These are phyloP conservation scores for Capreolus pygargus DNA, from an alignment of 2,113 vertebrate species.

Conservation along the genomic window DNA sequence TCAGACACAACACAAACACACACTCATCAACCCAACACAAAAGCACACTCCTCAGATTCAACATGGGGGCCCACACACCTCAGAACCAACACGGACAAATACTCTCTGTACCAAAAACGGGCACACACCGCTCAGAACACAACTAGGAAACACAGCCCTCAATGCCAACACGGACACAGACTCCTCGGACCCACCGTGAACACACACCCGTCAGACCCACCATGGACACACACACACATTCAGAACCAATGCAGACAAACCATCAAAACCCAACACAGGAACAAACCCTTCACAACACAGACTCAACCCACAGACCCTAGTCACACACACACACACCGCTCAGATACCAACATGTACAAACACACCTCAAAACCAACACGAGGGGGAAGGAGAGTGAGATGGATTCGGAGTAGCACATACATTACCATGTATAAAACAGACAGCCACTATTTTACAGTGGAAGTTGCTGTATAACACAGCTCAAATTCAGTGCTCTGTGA, in stretches of 20 bases:
- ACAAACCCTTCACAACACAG: background rate
- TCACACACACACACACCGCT: background rate
- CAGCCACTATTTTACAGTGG: background rate
- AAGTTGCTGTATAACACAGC: background rate
- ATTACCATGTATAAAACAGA: background rate
- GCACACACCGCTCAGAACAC: background rate
- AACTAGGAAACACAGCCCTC: background rate
- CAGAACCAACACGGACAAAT: background rate
- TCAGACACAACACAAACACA: background rate
- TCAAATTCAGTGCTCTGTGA: background rate
- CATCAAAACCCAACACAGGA: background rate
- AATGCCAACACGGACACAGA: background rate
- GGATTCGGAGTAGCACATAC: rapidly evolving
- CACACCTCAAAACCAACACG: background rate
- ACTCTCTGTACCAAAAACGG: background rate
- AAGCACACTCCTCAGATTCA: background rate
- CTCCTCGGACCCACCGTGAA: background rate
- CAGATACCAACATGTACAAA: background rate
- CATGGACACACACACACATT: background rate
- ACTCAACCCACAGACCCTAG: background rate
- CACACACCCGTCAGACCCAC: background rate
- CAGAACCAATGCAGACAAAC: background rate
- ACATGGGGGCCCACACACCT: background rate
- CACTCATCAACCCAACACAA: background rate
- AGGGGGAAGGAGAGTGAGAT: background rate